Conservation (phyloP, 2,113 vertebrate genomes). For the Aythya baeri region DNA sequence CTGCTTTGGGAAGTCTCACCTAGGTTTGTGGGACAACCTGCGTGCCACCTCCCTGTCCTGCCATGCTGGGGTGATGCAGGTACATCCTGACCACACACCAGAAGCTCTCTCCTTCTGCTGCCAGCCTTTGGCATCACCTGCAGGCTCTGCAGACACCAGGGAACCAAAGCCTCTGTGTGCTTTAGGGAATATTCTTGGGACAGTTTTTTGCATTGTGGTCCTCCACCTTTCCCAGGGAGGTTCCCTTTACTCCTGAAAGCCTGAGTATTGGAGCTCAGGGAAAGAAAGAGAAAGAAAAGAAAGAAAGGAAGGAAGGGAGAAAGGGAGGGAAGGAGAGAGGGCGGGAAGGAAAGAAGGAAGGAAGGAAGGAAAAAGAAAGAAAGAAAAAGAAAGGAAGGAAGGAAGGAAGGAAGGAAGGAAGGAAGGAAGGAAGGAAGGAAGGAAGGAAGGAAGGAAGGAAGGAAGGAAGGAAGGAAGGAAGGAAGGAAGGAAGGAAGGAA, state of each 20-base stretch:
- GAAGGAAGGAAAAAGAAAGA: too few relatives aligned
- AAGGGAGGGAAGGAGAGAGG: too few relatives aligned
- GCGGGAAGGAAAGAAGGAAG: too few relatives aligned
- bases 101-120: rapidly evolving
- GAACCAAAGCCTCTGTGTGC: not conserved
- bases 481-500: too few relatives aligned
- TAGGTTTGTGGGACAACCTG: too few relatives aligned
- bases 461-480: too few relatives aligned
- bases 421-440: too few relatives aligned
- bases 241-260: not conserved
- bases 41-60: not conserved
- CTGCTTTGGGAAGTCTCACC: not conserved
- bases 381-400: too few relatives aligned
- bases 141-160: not conserved
- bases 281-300: too few relatives aligned
- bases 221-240: not conserved
- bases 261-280: not conserved
- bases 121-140: not conserved
- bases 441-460: too few relatives aligned
- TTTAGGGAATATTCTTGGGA: not conserved
- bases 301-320: too few relatives aligned
- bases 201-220: not conserved
- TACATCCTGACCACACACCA: not conserved
- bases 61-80: not conserved
- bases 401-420: too few relatives aligned